Base-by-base conservation (phyloP, 1,140 invertebrate species). In the Drosophila pruinosa region DNA sequence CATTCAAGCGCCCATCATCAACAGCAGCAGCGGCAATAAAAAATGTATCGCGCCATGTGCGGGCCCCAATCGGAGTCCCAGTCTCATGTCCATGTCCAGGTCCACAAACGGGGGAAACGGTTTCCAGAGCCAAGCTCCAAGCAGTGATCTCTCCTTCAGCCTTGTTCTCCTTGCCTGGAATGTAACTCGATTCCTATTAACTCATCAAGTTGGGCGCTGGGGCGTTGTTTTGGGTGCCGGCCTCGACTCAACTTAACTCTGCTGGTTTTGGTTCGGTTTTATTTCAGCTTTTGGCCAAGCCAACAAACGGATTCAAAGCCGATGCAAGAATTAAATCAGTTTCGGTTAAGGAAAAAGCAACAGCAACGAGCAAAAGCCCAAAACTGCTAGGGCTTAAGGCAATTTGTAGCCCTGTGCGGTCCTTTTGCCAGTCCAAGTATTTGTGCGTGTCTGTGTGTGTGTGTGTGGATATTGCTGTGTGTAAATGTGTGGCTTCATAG, bases 121-220 rank as follows among this genome's bases (percentile, higher is more conserved):
- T 62, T 48, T 15, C 21, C 19, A 34, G 45, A 45, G 59, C 43
- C 47, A 39, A 43, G 41, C 41, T 47, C 21, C 52, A 38, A 62
- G 56, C 47, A 57, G 45, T 38, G 4, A 38, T 21, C 43, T 24
- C 24, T 5, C 24, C 2, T 7, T 28, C 24, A 28, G 47, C 2
- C 14, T 7, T 31, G 12, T 31, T 67, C 75, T 74, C 38, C 75
- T 81, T 86, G 80, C 78, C 75, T 81, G 83, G 89, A 80, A 90
- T 90, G 89, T 90, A 90, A 90, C 83, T 85, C 78, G 89, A 90
- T 90, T 90, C 89, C 85, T 90, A 90, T 90, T 90, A 90, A 90
- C 89, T 90, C 89, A 90, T 90, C 89, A 90, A 89, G 68, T 88
- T 70, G 81, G 80, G 72, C 54, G 76, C 80, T 83, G 63, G 80